Conservation (phyloP, 2,888 invertebrate genomes). For the Alentia gelatinosa region DNA sequence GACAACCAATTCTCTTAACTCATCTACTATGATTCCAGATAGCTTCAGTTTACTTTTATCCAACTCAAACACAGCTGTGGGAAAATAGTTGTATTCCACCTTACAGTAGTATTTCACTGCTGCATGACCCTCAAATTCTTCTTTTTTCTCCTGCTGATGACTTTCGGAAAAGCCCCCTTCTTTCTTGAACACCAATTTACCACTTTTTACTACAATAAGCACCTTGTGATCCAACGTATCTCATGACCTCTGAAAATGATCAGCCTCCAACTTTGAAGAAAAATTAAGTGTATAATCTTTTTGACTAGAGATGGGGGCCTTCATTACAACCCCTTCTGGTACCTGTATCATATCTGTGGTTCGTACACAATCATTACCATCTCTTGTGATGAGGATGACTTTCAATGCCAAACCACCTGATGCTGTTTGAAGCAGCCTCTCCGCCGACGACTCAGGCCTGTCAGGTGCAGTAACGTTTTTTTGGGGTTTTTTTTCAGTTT, state of each 20-base stretch:
- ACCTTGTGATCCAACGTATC: background rate
- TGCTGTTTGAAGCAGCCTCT: background rate
- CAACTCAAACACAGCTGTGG: background rate
- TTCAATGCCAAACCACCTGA: background rate
- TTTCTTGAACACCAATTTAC: background rate
- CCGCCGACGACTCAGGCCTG: background rate
- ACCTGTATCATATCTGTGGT: background rate
- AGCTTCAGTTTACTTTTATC: background rate
- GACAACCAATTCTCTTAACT: background rate
- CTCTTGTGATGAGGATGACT: background rate
- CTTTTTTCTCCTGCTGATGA: background rate
- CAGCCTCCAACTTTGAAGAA: background rate
- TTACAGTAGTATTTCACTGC: background rate
- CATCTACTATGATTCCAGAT: background rate
- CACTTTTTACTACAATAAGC: background rate
- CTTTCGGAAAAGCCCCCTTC: background rate
- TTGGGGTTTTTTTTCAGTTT: no score
- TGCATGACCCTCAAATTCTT: background rate
- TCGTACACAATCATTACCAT: background rate
- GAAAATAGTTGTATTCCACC: background rate
- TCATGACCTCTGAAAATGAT: background rate
- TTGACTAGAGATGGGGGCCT: background rate
- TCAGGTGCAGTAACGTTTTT: background rate
- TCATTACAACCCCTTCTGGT: background rate
- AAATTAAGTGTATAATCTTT: background rate